Conservation (phyloP, 2,113 vertebrate species). For the Tenebrosternarchus preto region DNA sequence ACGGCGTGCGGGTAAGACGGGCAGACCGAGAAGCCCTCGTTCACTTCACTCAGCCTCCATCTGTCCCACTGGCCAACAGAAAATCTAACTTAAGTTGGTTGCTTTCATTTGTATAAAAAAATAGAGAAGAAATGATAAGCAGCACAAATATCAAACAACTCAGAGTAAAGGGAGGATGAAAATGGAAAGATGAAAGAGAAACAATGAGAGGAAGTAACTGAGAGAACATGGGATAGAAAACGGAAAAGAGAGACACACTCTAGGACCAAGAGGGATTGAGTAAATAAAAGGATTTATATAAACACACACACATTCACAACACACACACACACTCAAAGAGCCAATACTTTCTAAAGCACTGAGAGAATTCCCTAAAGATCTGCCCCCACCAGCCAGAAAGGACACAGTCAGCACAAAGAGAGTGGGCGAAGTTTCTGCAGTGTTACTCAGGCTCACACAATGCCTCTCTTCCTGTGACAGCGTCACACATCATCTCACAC, state of each 20-base stretch:
- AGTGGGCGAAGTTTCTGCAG: no score
- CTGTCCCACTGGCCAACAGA: slow-evolving; percentile 66
- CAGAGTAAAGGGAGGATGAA: background rate
- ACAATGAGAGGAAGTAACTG: no score
- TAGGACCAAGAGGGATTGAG: background rate
- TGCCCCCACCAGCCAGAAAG: background rate
- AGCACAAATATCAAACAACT: no score
- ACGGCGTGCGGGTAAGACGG: slow-evolving; percentile 73
- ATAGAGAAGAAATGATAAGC: background rate
- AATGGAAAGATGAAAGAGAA: background rate
- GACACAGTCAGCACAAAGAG: background rate
- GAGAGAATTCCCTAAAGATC: background rate
- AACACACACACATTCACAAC: background rate
- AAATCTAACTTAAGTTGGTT: background rate
- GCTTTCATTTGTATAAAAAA: no score
- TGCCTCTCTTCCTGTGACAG: slow-evolving; percentile 21
- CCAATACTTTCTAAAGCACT: background rate
- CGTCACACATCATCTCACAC: background rate
- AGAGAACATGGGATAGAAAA: background rate
- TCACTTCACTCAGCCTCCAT: slow-evolving; percentile 81
- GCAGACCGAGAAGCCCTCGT: slow-evolving; percentile 76
- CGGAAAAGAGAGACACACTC: no score
- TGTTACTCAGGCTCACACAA: background rate
- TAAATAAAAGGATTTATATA: background rate
- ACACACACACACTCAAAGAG: background rate